phyloP scores from a whole-genome alignment of 1,140 invertebrate species.

The Cydia pomonella region DNA sequence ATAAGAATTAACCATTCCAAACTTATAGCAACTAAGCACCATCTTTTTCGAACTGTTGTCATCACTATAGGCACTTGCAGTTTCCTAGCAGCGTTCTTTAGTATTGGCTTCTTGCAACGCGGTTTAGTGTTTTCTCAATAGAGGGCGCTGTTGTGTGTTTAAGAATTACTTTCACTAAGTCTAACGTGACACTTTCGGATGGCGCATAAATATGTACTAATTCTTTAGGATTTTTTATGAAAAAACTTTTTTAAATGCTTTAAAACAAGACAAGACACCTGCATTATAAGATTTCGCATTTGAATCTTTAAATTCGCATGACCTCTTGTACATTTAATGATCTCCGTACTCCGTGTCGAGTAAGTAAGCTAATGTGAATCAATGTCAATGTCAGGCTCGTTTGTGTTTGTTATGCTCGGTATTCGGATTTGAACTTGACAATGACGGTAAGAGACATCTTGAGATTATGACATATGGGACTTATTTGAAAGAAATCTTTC shows the following conservation, averaged over 20 bases:
- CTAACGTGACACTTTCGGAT: neutral
- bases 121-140: neutral
- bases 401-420: neutral
- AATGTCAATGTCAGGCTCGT: conserved; percentile 18
- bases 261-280: no score
- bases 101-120: neutral
- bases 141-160: neutral
- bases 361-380: neutral
- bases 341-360: neutral
- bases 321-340: neutral
- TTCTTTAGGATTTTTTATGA: neutral
- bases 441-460: neutral
- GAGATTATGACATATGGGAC: neutral
- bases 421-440: conserved; percentile 30
- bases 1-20: no score
- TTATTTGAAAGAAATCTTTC: neutral
- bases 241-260: neutral
- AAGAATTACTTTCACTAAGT: conserved; percentile 3
- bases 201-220: neutral
- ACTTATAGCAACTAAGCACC: neutral
- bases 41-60: neutral
- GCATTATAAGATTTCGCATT: no score
- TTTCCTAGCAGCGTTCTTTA: neutral
- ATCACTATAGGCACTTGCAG: no score
- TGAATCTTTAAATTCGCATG: no score